Conservation (phyloP, 2,888 invertebrate species). For the Chydorus sphaericus region DNA sequence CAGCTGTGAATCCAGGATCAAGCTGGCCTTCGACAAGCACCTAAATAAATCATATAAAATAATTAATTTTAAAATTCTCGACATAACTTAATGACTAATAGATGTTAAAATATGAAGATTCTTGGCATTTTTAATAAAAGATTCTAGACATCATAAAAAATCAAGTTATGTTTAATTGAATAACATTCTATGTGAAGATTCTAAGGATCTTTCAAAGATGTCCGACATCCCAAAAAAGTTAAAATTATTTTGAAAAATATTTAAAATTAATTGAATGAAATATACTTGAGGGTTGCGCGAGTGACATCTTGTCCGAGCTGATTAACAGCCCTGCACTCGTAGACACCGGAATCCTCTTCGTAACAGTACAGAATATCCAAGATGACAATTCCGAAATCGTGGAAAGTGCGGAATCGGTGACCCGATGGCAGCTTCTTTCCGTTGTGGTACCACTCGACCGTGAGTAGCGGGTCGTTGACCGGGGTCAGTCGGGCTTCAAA, state of each 20-base stretch:
- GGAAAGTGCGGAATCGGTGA: slow-evolving; percentile 92
- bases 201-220: no score
- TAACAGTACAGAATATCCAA: slow-evolving; percentile 90
- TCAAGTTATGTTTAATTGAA: no score
- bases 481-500: slow-evolving; percentile 64
- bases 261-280: no score
- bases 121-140: no score
- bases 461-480: slow-evolving; percentile 82
- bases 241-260: no score
- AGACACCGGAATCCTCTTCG: slow-evolving; percentile 86
- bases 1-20: slow-evolving; percentile 82
- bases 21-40: slow-evolving; percentile 76
- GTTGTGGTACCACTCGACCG: slow-evolving; percentile 90
- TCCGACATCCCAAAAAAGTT: no score
- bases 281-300: slow-evolving; percentile 63
- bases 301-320: slow-evolving; percentile 79
- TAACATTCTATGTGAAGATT: no score
- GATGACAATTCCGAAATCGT: slow-evolving; percentile 92
- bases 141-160: no score
- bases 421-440: slow-evolving; percentile 84
- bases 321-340: slow-evolving; percentile 84
- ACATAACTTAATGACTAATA: no score
- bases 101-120: no score
- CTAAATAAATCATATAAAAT: no score
- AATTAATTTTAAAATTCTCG: no score